Conservation (phyloP, 2,113 vertebrate genomes). For the Crocuta crocuta region DNA sequence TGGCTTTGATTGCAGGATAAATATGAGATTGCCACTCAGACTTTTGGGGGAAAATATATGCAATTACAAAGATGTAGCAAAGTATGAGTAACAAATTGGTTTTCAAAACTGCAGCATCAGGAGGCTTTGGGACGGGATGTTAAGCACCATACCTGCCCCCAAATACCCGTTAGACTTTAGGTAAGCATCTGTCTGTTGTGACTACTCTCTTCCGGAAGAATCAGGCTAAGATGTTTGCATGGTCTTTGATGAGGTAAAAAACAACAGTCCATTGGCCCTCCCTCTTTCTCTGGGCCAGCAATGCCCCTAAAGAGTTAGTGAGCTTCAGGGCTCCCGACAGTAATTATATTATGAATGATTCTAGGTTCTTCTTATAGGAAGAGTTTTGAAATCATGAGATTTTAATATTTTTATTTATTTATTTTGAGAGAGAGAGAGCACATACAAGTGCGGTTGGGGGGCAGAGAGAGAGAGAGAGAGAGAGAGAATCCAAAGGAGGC, state of each 20-base stretch:
- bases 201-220: neutral
- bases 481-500: too few relatives aligned
- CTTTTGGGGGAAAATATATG: constrained; percentile 56
- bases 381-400: neutral
- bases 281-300: neutral
- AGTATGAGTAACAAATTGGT: constrained; percentile 46
- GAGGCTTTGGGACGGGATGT: neutral
- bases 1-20: constrained; percentile 67
- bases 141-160: neutral
- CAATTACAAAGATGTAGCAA: constrained; percentile 59
- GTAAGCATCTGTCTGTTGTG: neutral
- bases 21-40: constrained; percentile 33
- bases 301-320: neutral
- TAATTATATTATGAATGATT: neutral
- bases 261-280: neutral
- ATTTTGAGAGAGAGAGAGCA: too few relatives aligned
- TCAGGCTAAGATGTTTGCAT: neutral
- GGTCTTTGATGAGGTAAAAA: neutral
- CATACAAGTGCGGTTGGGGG: too few relatives aligned
- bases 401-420: neutral
- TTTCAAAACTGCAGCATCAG: constrained; percentile 10
- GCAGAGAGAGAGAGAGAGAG: too few relatives aligned
- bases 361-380: neutral
- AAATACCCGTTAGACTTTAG: neutral
- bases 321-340: neutral